These are phyloP conservation scores for Nemopilema nomurai DNA, from an alignment of 30 jellyfish, hydroid and myxozoan genomes.

Conservation along the genomic window DNA sequence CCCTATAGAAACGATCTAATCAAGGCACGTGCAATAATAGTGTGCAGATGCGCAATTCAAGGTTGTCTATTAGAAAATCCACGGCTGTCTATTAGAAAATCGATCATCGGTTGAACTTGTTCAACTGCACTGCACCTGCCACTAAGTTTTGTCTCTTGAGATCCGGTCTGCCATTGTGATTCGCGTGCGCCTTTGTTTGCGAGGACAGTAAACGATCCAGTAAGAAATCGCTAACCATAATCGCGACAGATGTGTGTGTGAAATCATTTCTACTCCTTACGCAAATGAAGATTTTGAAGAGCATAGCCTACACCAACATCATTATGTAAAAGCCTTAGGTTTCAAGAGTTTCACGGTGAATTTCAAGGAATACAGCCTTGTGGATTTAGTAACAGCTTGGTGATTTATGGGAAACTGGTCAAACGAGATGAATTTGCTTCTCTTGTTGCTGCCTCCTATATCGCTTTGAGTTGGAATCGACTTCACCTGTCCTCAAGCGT, in stretches of 20 bases:
- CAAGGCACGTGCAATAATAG: neutral
- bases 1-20: neutral
- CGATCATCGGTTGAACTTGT: neutral
- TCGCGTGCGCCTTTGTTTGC: constrained; percentile 32
- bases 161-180: constrained; percentile 28
- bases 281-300: constrained; percentile 12
- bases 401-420: neutral
- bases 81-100: constrained; percentile 2
- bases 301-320: constrained; percentile 12
- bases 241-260: constrained; percentile 54
- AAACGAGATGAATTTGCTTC: neutral
- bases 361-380: neutral
- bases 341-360: neutral
- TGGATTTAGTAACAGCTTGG: neutral
- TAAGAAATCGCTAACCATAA: constrained; percentile 32
- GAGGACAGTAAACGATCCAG: constrained; percentile 48
- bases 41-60: neutral
- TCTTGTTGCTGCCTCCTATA: neutral
- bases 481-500: constrained; percentile 33
- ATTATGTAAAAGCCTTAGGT: neutral
- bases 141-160: constrained; percentile 18
- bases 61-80: neutral
- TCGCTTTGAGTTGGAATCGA: constrained; percentile 1
- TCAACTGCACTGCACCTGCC: constrained; percentile 45
- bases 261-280: constrained; percentile 46